These are phyloP conservation scores for Lomographa bimaculata DNA, from an alignment of 2,888 invertebrate species.

Conservation along the genomic window DNA sequence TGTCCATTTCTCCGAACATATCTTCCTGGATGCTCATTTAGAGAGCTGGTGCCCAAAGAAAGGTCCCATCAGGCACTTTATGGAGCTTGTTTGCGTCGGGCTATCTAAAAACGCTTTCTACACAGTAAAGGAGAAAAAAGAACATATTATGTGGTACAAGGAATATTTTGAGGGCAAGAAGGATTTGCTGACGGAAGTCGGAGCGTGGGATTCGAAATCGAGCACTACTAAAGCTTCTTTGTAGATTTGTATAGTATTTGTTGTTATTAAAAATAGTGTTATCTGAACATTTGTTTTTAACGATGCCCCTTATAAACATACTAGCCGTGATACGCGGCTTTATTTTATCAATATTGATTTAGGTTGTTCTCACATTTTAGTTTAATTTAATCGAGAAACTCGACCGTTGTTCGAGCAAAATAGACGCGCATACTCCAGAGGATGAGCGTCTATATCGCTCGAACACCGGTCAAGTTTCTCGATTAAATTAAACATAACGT, in stretches of 20 bases:
- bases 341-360: no score
- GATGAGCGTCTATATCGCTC: no score
- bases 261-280: slow-evolving; percentile 27
- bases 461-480: no score
- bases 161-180: slow-evolving; percentile 94
- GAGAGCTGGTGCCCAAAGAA: slow-evolving; percentile 94
- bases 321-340: no score
- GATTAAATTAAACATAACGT: no score
- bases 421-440: no score
- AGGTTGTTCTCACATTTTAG: no score
- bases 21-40: slow-evolving; percentile 94
- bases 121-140: slow-evolving; percentile 93
- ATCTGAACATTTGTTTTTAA: slow-evolving; percentile 31
- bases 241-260: slow-evolving; percentile 29
- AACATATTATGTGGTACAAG: slow-evolving; percentile 95
- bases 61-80: slow-evolving; percentile 97
- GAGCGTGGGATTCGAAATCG: slow-evolving; percentile 75
- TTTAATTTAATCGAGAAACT: no score
- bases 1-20: slow-evolving; percentile 95
- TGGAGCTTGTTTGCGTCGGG: slow-evolving; percentile 97
- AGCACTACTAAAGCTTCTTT: slow-evolving; percentile 38
- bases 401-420: no score
- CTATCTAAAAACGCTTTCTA: slow-evolving; percentile 97
- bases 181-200: slow-evolving; percentile 86
- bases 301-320: no score